Evolutionary conservation across 1,140 invertebrate species (phyloP), one percentile per base, ranked within the genome.

Genomic region (Pseudomyrmex sp.): DNA sequence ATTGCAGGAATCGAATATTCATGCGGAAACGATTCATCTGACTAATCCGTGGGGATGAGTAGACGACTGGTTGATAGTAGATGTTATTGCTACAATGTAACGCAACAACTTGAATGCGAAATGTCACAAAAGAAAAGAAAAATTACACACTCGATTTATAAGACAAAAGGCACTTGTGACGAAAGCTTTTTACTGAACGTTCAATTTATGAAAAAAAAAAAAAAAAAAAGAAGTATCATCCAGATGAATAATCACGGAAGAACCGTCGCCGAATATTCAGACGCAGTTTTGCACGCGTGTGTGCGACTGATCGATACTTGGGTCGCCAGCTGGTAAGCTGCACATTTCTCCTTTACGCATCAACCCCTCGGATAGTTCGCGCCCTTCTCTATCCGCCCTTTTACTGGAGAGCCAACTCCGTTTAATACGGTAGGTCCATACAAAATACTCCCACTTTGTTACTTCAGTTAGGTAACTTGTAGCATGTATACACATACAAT

Each of bases 271-370:
- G 15, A 74, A 65, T 72, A 77, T 75, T 62, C 75, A 74, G 72
- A 79, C 68, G 15, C 20, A 13, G 46, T 15, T 52, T 35, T 23
- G 77, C 63, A 85, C 68, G 84, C 72, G 83, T 75, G 82, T 83
- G 82, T 83, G 84, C 44, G 80, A 26, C 88, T 80, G 83, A 84
- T 90, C 89, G 89, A 90, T 90, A 90, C 84, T 77, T 59, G 66
- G 86, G 88, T 90, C 84, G 88, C 84, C 70, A 83, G 77, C 84
- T 89, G 77, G 86, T 85, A 89, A 87, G 63, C 84, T 70, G 69
- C 85, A 82, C 70, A 88, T 88, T 85, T 26, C 74, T 75, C 68
- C 83, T 87, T 82, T 74, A 85, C 79, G 75, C 72, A 84, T 73
- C 74, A 59, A 70, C 63, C 82, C 76, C 84, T 74, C 62, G 66